Conservation (phyloP, 2,797 vertebrate species). For the Sus cebifrons region DNA sequence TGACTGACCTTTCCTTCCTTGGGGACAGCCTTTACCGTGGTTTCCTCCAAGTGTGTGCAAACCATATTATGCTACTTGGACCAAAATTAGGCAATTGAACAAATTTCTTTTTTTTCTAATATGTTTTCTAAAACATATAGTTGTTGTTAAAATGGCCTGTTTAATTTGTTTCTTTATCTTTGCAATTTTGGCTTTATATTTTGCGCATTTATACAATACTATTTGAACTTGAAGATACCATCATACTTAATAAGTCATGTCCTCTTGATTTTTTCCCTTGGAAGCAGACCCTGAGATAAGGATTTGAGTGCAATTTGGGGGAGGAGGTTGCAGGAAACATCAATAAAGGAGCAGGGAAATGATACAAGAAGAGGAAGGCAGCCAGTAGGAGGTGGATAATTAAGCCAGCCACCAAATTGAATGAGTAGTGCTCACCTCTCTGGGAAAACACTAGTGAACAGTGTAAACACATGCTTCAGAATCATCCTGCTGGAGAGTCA, state of each 20-base stretch:
- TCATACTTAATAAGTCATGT: not conserved
- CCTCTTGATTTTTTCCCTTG: not conserved
- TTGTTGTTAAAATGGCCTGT: not conserved
- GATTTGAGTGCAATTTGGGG: not conserved
- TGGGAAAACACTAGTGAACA: not conserved
- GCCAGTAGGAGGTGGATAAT: not conserved
- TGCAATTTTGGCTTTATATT: slow-evolving; percentile 13
- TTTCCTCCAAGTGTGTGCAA: not conserved
- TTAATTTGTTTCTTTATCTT: slow-evolving; percentile 1
- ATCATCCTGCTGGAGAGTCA: not conserved
- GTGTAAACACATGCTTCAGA: not conserved
- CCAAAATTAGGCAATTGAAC: slow-evolving; percentile 4
- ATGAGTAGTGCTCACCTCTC: not conserved
- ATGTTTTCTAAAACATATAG: not conserved
- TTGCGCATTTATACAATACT: not conserved
- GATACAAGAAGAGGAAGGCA: not conserved
- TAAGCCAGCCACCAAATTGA: not conserved
- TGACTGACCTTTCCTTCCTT: not conserved
- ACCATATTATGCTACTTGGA: not conserved
- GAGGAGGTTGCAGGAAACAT: not conserved
- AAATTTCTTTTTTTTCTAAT: not conserved
- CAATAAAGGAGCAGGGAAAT: not conserved
- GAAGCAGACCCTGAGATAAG: not conserved
- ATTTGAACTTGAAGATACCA: slow-evolving; percentile 11
- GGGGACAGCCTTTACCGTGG: not conserved